phyloP scores from a whole-genome alignment of 2,888 invertebrate genomes.

The Dolomedes plantarius region DNA sequence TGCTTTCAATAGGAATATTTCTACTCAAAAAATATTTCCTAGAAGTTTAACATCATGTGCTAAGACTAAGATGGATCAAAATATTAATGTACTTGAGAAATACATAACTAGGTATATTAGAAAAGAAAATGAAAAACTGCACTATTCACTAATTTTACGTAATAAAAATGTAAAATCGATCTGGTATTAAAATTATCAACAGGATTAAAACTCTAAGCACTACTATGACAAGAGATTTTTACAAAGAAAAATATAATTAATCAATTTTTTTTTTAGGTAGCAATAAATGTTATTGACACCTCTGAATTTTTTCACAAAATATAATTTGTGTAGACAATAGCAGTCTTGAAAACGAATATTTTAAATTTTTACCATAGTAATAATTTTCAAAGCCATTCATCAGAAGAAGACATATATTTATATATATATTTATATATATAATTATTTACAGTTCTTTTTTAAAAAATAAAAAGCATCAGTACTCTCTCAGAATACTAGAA shows the following conservation, averaged over 20 bases:
- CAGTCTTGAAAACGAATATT: slow-evolving; percentile 53
- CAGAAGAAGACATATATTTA: slow-evolving; percentile 50
- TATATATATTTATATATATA: slow-evolving; percentile 62
- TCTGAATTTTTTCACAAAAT: slow-evolving; percentile 51
- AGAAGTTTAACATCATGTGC: slow-evolving; percentile 41
- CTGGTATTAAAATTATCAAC: slow-evolving; percentile 17
- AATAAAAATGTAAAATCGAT: slow-evolving; percentile 14
- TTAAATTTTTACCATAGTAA: slow-evolving; percentile 38
- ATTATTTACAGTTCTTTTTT: slow-evolving; percentile 48
- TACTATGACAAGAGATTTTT: slow-evolving; percentile 3
- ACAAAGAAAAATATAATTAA: slow-evolving; percentile 18
- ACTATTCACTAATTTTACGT: background rate
- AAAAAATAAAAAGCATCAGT: slow-evolving; percentile 66
- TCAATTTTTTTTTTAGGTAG: slow-evolving; percentile 7
- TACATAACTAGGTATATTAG: slow-evolving; percentile 21
- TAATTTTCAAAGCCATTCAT: slow-evolving; percentile 8
- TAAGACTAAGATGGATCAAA: slow-evolving; percentile 24
- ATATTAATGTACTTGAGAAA: slow-evolving; percentile 18
- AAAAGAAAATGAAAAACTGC: slow-evolving; percentile 11
- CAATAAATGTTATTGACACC: slow-evolving; percentile 18
- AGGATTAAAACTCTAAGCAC: slow-evolving; percentile 25
- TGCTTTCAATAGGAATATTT: slow-evolving; percentile 53
- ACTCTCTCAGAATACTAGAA: slow-evolving; percentile 49
- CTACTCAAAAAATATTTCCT: slow-evolving; percentile 64
- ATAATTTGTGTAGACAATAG: slow-evolving; percentile 48